Conservation (phyloP, 2,888 invertebrate species). For the Anoncus sp. region DNA sequence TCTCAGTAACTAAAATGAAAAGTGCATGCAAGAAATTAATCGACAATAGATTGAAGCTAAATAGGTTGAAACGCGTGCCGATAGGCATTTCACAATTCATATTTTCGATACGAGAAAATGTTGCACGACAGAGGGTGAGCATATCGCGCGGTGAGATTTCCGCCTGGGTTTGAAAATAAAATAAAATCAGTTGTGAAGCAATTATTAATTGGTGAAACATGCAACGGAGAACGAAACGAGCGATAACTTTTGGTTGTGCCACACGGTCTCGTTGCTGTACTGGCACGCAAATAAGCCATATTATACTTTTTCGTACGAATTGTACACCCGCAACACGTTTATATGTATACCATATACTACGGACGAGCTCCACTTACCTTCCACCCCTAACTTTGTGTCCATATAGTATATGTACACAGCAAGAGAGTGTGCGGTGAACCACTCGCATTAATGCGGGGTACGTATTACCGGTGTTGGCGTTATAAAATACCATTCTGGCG, state of each 20-base stretch:
- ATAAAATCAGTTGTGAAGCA: constrained; percentile 81
- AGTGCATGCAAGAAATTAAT: not conserved
- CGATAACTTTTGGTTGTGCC: constrained; percentile 78
- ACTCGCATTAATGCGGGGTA: constrained; percentile 44
- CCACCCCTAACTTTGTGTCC: constrained; percentile 56
- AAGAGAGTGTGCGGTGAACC: constrained; percentile 30
- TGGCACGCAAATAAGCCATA: constrained; percentile 82
- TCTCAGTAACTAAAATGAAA: not conserved
- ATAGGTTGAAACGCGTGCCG: constrained; percentile 26
- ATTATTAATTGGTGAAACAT: constrained; percentile 81
- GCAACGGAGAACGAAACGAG: constrained; percentile 75
- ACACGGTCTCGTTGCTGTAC: constrained; percentile 37
- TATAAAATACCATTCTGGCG: constrained; percentile 39
- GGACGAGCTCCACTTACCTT: constrained; percentile 70
- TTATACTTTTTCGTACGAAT: constrained; percentile 74
- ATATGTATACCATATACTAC: constrained; percentile 74
- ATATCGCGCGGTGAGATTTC: constrained; percentile 39
- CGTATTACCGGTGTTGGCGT: constrained; percentile 33
- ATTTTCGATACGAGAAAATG: constrained; percentile 57
- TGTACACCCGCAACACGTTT: constrained; percentile 71
- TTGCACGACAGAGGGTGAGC: constrained; percentile 32
- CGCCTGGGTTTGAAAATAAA: constrained; percentile 67
- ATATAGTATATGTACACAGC: constrained; percentile 6
- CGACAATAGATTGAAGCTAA: constrained; percentile 1
- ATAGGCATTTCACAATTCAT: constrained; percentile 56